Percentiles rank a stretch among this genome's conserved stretches.
Evolutionary conservation across 2,797 vertebrate species (phyloP).

Genomic region (Rachycentron canadum): DNA sequence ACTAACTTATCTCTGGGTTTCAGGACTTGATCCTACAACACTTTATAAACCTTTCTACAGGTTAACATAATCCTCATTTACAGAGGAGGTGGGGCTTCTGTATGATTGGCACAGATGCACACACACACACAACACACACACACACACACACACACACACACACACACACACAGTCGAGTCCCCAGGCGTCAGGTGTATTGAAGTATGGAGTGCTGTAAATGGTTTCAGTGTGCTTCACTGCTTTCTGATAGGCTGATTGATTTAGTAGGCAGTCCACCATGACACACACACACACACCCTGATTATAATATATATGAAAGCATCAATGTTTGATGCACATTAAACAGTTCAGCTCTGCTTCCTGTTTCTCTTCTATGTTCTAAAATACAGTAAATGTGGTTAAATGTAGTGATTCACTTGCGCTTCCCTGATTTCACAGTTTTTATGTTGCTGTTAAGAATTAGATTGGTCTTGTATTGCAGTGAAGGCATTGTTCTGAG

Average conservation of each 20-base stretch:
- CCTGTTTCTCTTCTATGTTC: slow-evolving; percentile 1
- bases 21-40: too few species aligned
- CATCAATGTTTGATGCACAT: slow-evolving; percentile 57
- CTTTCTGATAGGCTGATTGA: slow-evolving; percentile 75
- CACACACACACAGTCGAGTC: slow-evolving; percentile 29
- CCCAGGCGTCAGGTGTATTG: slow-evolving; percentile 66
- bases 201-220: slow-evolving; percentile 73
- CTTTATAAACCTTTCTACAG: not conserved
- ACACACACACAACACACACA: slow-evolving; percentile 23
- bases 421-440: slow-evolving; percentile 5
- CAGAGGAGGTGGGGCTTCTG: not conserved
- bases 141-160: slow-evolving; percentile 28
- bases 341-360: slow-evolving; percentile 27
- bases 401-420: not conserved
- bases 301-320: slow-evolving; percentile 49
- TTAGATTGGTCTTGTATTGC: not conserved
- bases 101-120: slow-evolving; percentile 12
- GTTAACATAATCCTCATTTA: not conserved
- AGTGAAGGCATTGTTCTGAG: not conserved
- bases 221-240: slow-evolving; percentile 74
- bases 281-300: slow-evolving; percentile 39
- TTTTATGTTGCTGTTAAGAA: not conserved
- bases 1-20: too few species aligned
- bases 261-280: slow-evolving; percentile 60
- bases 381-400: not conserved